phyloP scores from a whole-genome alignment of 2,888 invertebrate species.

The Notodromas monacha region DNA sequence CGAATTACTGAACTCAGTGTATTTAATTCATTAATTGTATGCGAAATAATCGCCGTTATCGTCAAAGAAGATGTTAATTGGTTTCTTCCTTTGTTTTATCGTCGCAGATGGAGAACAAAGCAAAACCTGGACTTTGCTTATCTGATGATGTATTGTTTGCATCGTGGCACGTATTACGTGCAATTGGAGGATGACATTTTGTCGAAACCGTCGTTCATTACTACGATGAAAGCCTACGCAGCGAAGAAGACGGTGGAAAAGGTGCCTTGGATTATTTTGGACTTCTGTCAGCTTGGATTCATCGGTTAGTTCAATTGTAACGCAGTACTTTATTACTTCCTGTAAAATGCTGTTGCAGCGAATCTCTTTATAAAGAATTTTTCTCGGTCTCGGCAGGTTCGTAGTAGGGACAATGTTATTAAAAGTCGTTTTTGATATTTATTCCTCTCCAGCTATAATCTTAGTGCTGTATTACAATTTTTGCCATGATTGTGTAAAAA shows the following conservation, averaged over 20 bases:
- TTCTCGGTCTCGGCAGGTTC: too few relatives aligned
- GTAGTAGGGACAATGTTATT: too few relatives aligned
- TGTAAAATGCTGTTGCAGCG: too few relatives aligned
- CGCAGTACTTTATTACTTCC: too few relatives aligned
- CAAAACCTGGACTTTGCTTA: slow-evolving; percentile 78
- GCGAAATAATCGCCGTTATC: slow-evolving; percentile 1
- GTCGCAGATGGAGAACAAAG: slow-evolving; percentile 88
- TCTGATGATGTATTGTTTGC: slow-evolving; percentile 68
- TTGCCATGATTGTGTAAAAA: too few relatives aligned
- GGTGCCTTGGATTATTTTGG: slow-evolving; percentile 51
- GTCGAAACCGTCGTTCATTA: slow-evolving; percentile 26
- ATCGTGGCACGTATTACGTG: slow-evolving; percentile 55
- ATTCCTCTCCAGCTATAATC: too few relatives aligned
- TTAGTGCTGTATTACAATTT: too few relatives aligned
- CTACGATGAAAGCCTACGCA: slow-evolving; percentile 41
- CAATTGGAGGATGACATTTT: slow-evolving; percentile 80
- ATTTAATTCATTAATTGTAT: not conserved
- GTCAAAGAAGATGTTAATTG: slow-evolving; percentile 5
- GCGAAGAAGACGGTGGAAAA: slow-evolving; percentile 36
- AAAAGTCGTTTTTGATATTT: too few relatives aligned
- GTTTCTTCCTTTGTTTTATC: too few relatives aligned
- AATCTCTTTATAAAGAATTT: too few relatives aligned
- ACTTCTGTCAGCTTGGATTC: slow-evolving; percentile 74
- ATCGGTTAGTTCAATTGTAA: slow-evolving; percentile 41
- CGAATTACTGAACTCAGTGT: slow-evolving; percentile 1